phyloP scores from a whole-genome alignment of 2,888 invertebrate genomes.

The Cephalotes varians region DNA sequence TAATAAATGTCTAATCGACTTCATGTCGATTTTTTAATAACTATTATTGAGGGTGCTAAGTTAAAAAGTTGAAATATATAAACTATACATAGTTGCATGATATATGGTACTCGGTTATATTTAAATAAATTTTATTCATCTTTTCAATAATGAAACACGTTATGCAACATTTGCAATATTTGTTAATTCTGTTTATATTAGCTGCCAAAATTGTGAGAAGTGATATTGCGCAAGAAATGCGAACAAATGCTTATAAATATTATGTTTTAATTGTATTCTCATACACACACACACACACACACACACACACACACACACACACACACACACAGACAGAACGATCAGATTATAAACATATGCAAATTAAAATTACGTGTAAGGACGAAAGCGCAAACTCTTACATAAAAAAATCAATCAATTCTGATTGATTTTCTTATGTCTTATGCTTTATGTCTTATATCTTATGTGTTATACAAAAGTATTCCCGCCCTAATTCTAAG shows the following conservation, averaged over 20 bases:
- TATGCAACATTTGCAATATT: background rate
- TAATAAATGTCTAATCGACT: background rate
- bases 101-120: background rate
- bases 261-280: background rate
- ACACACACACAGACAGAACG: too few relatives aligned
- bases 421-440: too few relatives aligned
- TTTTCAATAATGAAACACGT: background rate
- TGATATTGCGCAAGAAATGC: background rate
- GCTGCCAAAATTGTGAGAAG: background rate
- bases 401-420: too few relatives aligned
- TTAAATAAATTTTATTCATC: background rate
- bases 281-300: too few relatives aligned
- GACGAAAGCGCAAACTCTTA: too few relatives aligned
- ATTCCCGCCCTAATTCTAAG: too few relatives aligned
- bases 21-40: background rate
- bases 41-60: background rate
- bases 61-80: background rate
- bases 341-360: too few relatives aligned
- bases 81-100: background rate
- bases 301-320: too few relatives aligned
- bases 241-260: background rate
- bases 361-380: too few relatives aligned
- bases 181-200: background rate
- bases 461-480: too few relatives aligned
- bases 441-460: too few relatives aligned